Percentiles rank a stretch among this genome's conserved stretches.
Evolutionary conservation across 2,113 vertebrate species (phyloP).

Genomic region (Promerops cafer): DNA sequence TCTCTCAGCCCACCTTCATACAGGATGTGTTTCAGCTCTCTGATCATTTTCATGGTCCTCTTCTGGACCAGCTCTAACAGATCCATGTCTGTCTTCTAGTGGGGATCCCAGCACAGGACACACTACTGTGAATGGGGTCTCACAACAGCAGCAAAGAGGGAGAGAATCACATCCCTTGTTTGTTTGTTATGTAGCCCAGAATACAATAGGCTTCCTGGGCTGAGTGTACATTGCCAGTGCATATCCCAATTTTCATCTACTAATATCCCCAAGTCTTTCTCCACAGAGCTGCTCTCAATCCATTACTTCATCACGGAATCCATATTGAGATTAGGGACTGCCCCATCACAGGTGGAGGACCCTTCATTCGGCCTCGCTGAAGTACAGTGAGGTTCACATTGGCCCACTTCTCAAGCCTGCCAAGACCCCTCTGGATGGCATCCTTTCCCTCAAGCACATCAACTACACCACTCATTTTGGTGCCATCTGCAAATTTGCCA

Average conservation of each 20-base stretch:
- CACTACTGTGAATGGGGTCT: too few relatives aligned
- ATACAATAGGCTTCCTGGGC: background rate
- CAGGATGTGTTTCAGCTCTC: background rate
- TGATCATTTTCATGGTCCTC: background rate
- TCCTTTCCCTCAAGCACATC: background rate
- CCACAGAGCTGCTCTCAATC: background rate
- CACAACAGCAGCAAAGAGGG: background rate
- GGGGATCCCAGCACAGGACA: background rate
- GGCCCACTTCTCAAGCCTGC: background rate
- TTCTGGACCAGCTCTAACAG: background rate
- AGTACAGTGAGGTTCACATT: background rate
- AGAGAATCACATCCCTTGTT: background rate
- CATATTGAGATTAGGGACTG: background rate
- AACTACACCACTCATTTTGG: background rate
- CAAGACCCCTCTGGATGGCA: background rate
- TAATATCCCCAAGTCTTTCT: background rate
- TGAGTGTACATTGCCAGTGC: background rate
- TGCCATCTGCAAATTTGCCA: background rate
- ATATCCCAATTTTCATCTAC: background rate
- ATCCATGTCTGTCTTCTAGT: background rate
- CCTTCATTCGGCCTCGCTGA: background rate
- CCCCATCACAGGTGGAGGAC: background rate
- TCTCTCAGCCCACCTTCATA: background rate
- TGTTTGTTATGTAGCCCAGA: background rate
- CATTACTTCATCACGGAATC: background rate